Evolutionary conservation across 2,113 vertebrate species (phyloP), one percentile per base, ranked within the genome.

Genomic region (Elephas maximus): DNA sequence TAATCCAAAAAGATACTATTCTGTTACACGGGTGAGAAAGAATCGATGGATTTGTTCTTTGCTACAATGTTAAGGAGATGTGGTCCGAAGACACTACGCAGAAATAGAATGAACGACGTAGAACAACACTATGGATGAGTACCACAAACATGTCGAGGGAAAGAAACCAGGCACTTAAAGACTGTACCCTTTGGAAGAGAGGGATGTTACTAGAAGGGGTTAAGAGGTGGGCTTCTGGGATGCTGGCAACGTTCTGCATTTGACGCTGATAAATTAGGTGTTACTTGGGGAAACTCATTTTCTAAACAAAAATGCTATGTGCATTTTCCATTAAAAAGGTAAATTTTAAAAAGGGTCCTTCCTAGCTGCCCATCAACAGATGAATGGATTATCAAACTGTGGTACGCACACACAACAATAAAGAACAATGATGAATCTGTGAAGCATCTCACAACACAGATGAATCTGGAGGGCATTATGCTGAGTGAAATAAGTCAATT

Each of bases 241-340:
- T 14, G 23, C 90, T 44, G 14, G 45, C 63, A 87, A 76, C 2
- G 33, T 6, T 71, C 30, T 15, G 4, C 57, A 21, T 45, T 60
- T 74, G 41, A 33, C 28, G 57, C 21, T 53, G 10, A n/a, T 37
- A 88, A 24, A 48, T 2, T 2, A 28, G 11, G 5, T 30, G 17
- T 20, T 81, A 51, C 65, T 77, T 21, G 14, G 9, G 41, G 7
- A 84, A 92, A 74, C 0, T n/a, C 0, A 92, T 15, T 17, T 2
- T 63, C 20, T 37, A 87, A 9, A 83, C 3, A 73, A 30, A 92
- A 51, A 67, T 5, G 60, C 57, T 1, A 57, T 0, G 1, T 33
- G 14, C 9, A 57, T 60, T 80, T 84, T 84, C 65, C n/a, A 92
- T 60, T 86, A 63, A 45, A 88, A 80, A 96, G 44, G 37, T 74